Base-by-base conservation (phyloP, 2,797 vertebrate genomes). In the Percopsis omiscomaycus region DNA sequence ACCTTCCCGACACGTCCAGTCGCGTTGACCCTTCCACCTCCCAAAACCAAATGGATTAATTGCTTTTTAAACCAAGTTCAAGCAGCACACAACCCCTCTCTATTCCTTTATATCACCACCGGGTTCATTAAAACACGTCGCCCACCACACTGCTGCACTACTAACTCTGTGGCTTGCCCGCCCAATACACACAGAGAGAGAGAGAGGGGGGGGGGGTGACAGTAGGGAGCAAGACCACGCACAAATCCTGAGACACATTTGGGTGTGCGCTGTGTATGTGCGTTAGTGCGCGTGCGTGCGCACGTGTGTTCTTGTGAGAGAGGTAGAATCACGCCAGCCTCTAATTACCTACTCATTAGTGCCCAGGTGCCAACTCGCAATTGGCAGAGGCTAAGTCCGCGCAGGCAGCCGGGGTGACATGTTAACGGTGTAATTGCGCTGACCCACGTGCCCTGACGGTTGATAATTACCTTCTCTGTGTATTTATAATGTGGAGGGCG, bases 271-370 rank as follows among this genome's bases (percentile, higher is more conserved):
- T 28, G 52, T 29, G 22, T 28, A 11, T 8, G 10, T 48, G 51
- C 5, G 22, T 53, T 8, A 60, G n/a, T 42, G 37, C 12, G 42
- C 22, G 32, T 15, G 58, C 60, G 66, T 50, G 56, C 61, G 28
- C 55, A 62, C 71, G 66, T 50, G 57, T 45, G 55, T 22, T 37
- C 32, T 37, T 37, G 32, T 37, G 28, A 54, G 52, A 54, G 28
- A 54, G 10, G 12, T 28, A 28, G 61, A 72, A 60, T 71, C 62
- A 69, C 76, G 73, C 74, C 73, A 84, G 73, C 75, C 81, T 79
- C 77, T 89, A 89, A 89, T 91, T 89, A 88, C 68, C 61, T 75
- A 71, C 79, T 85, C 84, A 88, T 91, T 91, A 88, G 81, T 69
- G 81, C 65, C 74, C 80, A 82, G 85, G 81, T 88, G 85, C 79